phyloP scores from a whole-genome alignment of 2,113 vertebrate species.

The Circaetus gallicus region DNA sequence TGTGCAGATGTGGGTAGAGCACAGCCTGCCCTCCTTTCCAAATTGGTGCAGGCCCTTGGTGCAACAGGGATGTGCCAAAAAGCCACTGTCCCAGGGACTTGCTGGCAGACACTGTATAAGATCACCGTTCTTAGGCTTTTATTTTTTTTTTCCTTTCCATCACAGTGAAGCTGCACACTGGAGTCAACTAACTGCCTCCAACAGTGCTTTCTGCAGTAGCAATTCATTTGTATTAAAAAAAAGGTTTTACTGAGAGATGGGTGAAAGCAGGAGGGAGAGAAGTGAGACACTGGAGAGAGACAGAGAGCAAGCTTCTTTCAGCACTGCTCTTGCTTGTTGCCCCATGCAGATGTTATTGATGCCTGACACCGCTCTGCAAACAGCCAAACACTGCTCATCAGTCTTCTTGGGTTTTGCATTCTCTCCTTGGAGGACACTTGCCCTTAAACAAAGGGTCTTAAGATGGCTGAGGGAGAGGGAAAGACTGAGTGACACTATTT shows the following conservation, averaged over 20 bases:
- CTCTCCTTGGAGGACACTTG: neutral
- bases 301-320: neutral
- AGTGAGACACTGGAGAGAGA: neutral
- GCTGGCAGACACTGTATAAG: neutral
- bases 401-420: neutral
- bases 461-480: neutral
- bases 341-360: neutral
- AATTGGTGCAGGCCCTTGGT: neutral
- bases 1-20: neutral
- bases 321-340: neutral
- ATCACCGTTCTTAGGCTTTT: neutral
- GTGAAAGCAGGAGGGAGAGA: neutral
- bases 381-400: neutral
- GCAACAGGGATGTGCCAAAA: neutral
- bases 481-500: neutral
- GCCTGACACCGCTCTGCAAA: neutral
- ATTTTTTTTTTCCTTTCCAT: neutral
- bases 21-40: neutral
- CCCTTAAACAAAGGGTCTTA: conserved; percentile 13
- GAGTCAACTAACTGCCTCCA: neutral
- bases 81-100: neutral
- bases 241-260: neutral
- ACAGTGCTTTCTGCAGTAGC: neutral
- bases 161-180: neutral
- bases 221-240: neutral